Evolutionary conservation across 2,797 vertebrate genomes (phyloP).

Genomic region (Phoebastria nigripes): DNA sequence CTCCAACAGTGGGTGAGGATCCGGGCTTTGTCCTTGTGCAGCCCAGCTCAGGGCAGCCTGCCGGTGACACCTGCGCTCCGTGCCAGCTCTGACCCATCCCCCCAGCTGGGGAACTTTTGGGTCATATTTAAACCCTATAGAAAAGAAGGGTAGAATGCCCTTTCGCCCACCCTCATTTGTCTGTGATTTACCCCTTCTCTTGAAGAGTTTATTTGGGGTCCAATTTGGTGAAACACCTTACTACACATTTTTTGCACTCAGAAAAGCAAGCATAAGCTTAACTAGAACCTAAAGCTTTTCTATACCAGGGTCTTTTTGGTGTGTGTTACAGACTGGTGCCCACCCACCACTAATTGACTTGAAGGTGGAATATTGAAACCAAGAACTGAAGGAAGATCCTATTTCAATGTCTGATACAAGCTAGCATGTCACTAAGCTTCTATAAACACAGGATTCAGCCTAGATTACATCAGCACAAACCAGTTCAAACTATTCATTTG

Average conservation of each 20-base stretch:
- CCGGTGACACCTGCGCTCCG: fast-evolving
- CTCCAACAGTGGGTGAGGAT: not conserved
- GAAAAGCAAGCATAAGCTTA: not conserved
- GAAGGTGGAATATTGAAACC: not conserved
- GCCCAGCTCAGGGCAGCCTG: not conserved
- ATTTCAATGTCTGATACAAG: not conserved
- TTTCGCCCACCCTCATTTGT: not conserved
- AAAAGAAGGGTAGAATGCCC: not conserved
- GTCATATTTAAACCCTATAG: not conserved
- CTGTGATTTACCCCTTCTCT: not conserved
- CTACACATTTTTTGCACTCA: not conserved
- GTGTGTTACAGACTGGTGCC: not conserved
- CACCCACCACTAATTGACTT: not conserved
- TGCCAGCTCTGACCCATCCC: not conserved
- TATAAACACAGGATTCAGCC: not conserved
- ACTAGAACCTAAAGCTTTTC: not conserved
- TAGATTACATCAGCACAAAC: conserved; percentile 11
- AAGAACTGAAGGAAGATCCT: not conserved
- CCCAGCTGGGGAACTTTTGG: not conserved
- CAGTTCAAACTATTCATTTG: not conserved
- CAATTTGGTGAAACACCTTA: not conserved
- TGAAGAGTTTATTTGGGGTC: not conserved
- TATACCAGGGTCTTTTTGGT: not conserved
- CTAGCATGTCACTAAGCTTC: not conserved
- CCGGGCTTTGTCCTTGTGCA: not conserved